These are phyloP conservation scores for Trissolcus basalis DNA, from an alignment of 1,140 invertebrate species.

Conservation along the genomic window DNA sequence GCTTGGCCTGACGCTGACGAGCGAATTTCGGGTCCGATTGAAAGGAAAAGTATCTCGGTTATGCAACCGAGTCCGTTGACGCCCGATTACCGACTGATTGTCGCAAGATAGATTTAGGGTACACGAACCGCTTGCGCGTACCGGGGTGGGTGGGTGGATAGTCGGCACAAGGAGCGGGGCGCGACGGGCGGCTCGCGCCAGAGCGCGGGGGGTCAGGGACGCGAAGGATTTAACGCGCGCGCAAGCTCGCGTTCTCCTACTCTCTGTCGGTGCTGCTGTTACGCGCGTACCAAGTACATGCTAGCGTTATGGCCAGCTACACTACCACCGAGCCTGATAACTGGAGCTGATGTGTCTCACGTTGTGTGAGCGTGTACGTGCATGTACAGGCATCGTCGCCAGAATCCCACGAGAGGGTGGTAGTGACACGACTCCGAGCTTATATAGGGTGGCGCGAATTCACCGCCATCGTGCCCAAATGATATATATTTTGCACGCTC, in stretches of 20 bases:
- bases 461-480: constrained; percentile 8
- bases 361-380: constrained; percentile 25
- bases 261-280: constrained; percentile 42
- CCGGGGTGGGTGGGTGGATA: constrained; percentile 44
- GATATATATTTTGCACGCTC: constrained; percentile 3
- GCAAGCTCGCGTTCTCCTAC: constrained; percentile 60
- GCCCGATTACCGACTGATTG: constrained; percentile 70
- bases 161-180: constrained; percentile 26
- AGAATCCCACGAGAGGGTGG: constrained; percentile 47
- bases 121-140: constrained; percentile 59
- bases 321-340: constrained; percentile 50
- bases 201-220: constrained; percentile 15
- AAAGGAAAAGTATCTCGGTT: constrained; percentile 37
- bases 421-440: constrained; percentile 32
- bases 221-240: constrained; percentile 60
- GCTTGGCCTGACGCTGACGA: constrained; percentile 1
- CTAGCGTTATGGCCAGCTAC: constrained; percentile 52
- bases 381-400: constrained; percentile 39
- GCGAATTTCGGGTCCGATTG: constrained; percentile 2
- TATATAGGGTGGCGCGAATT: constrained; percentile 53
- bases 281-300: constrained; percentile 58
- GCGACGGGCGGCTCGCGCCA: constrained; percentile 12
- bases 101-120: constrained; percentile 69
- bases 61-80: constrained; percentile 66
- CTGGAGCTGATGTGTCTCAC: constrained; percentile 35